phyloP scores from a whole-genome alignment of 2,113 vertebrate genomes.

The Labeo rohita region DNA sequence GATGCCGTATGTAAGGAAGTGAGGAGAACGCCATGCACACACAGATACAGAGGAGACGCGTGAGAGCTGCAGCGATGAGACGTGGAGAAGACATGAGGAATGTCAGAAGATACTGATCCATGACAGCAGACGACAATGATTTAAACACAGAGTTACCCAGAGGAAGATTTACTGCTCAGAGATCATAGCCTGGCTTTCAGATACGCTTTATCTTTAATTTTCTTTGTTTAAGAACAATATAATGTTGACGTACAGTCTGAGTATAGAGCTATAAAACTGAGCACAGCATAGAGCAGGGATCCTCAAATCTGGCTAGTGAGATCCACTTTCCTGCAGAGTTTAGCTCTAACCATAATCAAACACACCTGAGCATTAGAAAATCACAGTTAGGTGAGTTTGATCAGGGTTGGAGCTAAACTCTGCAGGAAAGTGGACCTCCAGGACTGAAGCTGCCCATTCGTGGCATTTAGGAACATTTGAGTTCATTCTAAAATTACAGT shows the following conservation, averaged over 20 bases:
- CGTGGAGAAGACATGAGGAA: constrained; percentile 15
- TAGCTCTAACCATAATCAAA: no score
- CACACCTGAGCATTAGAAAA: no score
- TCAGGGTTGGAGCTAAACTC: no score
- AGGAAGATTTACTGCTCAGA: not conserved
- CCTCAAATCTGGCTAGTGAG: no score
- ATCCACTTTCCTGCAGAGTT: no score
- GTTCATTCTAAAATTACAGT: not conserved
- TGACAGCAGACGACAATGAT: constrained; percentile 2
- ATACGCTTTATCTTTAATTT: not conserved
- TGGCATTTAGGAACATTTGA: not conserved
- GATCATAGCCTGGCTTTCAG: not conserved
- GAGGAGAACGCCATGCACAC: constrained; percentile 8
- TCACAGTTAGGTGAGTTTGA: no score
- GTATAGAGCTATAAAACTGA: not conserved
- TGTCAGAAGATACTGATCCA: not conserved
- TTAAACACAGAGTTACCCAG: not conserved
- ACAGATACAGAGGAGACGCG: constrained; percentile 2
- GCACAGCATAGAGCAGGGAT: not conserved
- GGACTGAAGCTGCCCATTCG: no score
- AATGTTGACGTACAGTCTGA: not conserved
- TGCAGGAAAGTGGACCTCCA: no score
- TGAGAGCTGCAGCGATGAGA: constrained; percentile 9
- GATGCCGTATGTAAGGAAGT: not conserved
- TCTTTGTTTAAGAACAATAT: not conserved